Evolutionary conservation across 23 tunicate genomes (phyloP), one percentile per base, ranked within the genome.

Genomic region (Botrylloides violaceus): DNA sequence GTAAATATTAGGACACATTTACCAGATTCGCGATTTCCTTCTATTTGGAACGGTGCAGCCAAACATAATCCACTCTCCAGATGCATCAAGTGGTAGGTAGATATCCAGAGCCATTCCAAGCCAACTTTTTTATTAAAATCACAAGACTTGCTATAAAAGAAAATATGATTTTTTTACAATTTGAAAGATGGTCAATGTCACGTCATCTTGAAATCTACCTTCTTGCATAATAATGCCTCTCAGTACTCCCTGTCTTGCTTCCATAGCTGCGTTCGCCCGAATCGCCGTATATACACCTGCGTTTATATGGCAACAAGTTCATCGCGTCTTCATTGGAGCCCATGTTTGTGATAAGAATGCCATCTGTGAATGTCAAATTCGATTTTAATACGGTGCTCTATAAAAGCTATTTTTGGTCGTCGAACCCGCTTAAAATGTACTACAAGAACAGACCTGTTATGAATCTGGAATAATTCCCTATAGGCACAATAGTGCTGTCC

Each of bases 271-370:
- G 61, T 9, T 72, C 72, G 3, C 24, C 49, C 2, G 38, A 33
- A 36, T 88, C 96, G 29, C 96, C 96, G 66, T 71, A 88, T 55
- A 82, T 6, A 35, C 96, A 88, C 15, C 96, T 76, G 12, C 32
- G 61, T 58, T 56, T 34, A 39, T 81, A 72, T 2, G 96, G 75
- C 3, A 86, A 30, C 3, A 21, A 30, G 2, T 53, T 32, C 7
- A 33, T 29, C 7, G 25, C 3, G 0, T 53, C 31, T 3, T 49
- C 68, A 21, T 78, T 32, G 36, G 29, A n/a, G 2, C 65, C 88
- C 15, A 77, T 65, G 61, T 77, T 88, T 38, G 31, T 26, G 25
- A 88, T 76, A 22, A 34, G 50, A 34, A 88, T 68, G 4, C 72
- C 88, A 81, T 88, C 96, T 88, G n/a, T n/a, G n/a, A n/a, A n/a